Conservation (phyloP, 2,797 vertebrate species). For the Hephaestus fuliginosus region DNA sequence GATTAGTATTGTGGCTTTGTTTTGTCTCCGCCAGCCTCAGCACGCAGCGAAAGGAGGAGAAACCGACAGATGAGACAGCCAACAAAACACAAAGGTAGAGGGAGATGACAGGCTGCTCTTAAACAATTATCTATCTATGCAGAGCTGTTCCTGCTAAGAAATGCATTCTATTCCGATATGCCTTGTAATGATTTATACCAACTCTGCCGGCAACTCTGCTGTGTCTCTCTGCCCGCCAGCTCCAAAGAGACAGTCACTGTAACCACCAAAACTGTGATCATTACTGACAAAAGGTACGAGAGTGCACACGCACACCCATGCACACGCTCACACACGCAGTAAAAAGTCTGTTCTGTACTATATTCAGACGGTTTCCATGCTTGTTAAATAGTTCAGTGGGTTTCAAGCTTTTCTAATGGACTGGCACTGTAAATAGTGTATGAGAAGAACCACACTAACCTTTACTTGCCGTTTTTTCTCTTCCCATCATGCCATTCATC, state of each 20-base stretch:
- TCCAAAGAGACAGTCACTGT: constrained; percentile 68
- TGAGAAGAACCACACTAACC: constrained; percentile 74
- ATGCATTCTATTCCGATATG: constrained; percentile 55
- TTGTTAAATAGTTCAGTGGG: constrained; percentile 67
- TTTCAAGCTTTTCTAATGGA: constrained; percentile 65
- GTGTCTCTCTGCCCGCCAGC: constrained; percentile 58
- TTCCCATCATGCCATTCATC: constrained; percentile 58
- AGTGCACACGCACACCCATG: constrained; percentile 11
- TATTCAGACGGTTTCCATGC: constrained; percentile 61
- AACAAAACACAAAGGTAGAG: constrained; percentile 77
- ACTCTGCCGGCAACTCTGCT: constrained; percentile 53
- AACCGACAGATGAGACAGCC: constrained; percentile 69
- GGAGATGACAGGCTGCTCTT: constrained; percentile 74
- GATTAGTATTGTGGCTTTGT: constrained; percentile 78
- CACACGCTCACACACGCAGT: constrained; percentile 1
- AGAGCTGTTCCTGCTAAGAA: constrained; percentile 59
- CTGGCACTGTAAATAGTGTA: constrained; percentile 72
- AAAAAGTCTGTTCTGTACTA: constrained; percentile 31
- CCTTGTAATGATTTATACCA: constrained; percentile 63
- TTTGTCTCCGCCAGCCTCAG: constrained; percentile 72
- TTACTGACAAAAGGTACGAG: constrained; percentile 66
- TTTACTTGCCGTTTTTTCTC: constrained; percentile 64
- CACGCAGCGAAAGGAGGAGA: constrained; percentile 56
- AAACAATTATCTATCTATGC: constrained; percentile 69
- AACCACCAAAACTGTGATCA: constrained; percentile 73